Base-by-base conservation (phyloP, 2,113 vertebrate species). In the Eira barbara region DNA sequence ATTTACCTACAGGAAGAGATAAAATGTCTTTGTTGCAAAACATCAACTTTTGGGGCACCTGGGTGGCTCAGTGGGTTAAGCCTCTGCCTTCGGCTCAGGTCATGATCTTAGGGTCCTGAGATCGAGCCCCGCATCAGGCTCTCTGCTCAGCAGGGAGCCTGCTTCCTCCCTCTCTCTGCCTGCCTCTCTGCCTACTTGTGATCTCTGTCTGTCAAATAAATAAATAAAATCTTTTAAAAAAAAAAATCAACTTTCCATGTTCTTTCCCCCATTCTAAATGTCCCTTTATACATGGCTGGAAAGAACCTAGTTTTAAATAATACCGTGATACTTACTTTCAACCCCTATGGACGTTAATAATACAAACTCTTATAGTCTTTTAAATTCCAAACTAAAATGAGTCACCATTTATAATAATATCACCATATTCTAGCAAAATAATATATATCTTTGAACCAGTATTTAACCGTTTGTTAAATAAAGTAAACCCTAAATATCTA, bases 321-420 rank as follows among this genome's bases (percentile, higher is more conserved):
- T 81, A 42, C 12, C 10, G 49, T 49, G 11, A 89, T 86, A 74
- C 25, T 80, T 94, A 47, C 15, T 96, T 84, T 91, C 23, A 91
- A 63, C 15, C 36, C 29, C 3, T 31, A 21, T 87, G 18, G 13
- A n/a, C 90, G 0, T 39, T 61, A 92, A 65, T 42, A 78, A 90
- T 12, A 49, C 29, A 73, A 90, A 87, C 4, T 45, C 3, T 11
- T 80, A n/a, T 47, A 42, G 36, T 27, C 65, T 59, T 89, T 94
- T 76, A 93, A 96, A 94, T 79, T 78, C n/a, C 36, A 87, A 63
- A 81, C 83, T 90, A 79, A 89, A 94, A 94, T 69, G 39, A 79
- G 39, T 71, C 25, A 59, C 31, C 20, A 18, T 42, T 29, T 76
- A 17, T 47, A 76, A 29, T 27, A 76, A 29, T 29, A 76, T 76